These are phyloP conservation scores for Amphimallon solstitiale DNA, from an alignment of 2,888 invertebrate genomes.

Conservation along the genomic window DNA sequence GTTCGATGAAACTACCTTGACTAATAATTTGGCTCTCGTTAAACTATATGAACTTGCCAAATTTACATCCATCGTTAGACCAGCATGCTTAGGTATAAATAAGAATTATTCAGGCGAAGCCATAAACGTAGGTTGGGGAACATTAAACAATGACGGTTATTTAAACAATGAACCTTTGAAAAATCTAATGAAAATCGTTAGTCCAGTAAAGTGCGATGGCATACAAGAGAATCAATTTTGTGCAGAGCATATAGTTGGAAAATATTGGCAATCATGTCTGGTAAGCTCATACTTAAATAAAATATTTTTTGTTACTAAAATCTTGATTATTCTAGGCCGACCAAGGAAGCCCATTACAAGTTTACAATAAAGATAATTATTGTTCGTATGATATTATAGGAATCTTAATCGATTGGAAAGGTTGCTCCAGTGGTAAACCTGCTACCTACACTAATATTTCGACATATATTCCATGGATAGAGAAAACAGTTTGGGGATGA, in stretches of 20 bases:
- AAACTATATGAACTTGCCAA: slow-evolving; percentile 1
- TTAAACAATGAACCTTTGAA: slow-evolving; percentile 18
- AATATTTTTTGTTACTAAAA: too few relatives aligned
- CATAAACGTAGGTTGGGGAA: slow-evolving; percentile 35
- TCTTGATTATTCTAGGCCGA: slow-evolving; percentile 64
- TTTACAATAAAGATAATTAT: slow-evolving; percentile 53
- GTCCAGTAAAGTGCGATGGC: neutral
- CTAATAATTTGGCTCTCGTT: slow-evolving; percentile 22
- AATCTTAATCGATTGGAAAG: slow-evolving; percentile 64
- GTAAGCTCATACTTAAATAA: neutral
- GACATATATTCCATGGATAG: slow-evolving; percentile 63
- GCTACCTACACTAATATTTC: slow-evolving; percentile 62
- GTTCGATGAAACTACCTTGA: neutral
- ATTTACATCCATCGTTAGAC: slow-evolving; percentile 30
- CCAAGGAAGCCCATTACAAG: slow-evolving; percentile 73
- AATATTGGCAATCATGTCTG: slow-evolving; percentile 1
- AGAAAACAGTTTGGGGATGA: slow-evolving; percentile 59
- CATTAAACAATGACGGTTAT: neutral
- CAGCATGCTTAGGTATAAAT: slow-evolving; percentile 20
- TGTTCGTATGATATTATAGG: slow-evolving; percentile 62
- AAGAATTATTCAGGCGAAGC: neutral
- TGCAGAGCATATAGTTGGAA: neutral
- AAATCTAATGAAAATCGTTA: slow-evolving; percentile 44
- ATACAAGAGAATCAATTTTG: neutral
- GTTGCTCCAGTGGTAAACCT: slow-evolving; percentile 60